Conservation (phyloP, 1,140 invertebrate genomes). For the Apis cerana region DNA sequence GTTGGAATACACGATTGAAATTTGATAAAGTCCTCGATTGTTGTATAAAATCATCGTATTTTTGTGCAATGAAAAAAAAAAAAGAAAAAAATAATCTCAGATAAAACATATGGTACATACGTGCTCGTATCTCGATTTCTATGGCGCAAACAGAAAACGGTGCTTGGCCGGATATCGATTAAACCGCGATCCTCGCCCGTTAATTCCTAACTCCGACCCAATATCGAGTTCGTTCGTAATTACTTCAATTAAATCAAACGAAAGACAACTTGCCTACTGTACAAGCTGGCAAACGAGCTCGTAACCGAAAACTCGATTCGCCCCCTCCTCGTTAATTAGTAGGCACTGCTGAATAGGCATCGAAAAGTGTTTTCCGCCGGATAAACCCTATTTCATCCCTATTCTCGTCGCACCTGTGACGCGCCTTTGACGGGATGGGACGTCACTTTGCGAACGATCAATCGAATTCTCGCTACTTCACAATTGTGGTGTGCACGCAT, state of each 20-base stretch:
- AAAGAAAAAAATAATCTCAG: background rate
- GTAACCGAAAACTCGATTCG: constrained; percentile 46
- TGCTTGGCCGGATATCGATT: constrained; percentile 23
- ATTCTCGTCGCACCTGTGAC: constrained; percentile 27
- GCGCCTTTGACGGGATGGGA: constrained; percentile 20
- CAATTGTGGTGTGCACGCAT: background rate
- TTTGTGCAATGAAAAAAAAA: no score
- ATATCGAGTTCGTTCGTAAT: constrained; percentile 49
- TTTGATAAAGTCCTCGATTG: no score
- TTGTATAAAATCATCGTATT: no score
- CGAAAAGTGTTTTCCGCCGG: constrained; percentile 26
- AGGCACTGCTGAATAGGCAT: background rate
- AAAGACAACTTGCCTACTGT: constrained; percentile 22
- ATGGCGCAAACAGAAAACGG: background rate
- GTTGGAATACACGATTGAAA: no score
- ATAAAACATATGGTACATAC: background rate
- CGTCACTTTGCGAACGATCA: background rate
- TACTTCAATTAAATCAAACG: constrained; percentile 50
- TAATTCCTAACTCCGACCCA: constrained; percentile 36
- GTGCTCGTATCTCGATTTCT: background rate
- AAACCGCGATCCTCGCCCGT: constrained; percentile 28
- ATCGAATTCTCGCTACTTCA: constrained; percentile 5
- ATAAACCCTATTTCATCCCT: constrained; percentile 6
- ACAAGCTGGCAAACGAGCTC: constrained; percentile 30
- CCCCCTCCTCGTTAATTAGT: constrained; percentile 32